phyloP scores from a whole-genome alignment of 2,888 invertebrate species.

The Zootermopsis nevadensis region DNA sequence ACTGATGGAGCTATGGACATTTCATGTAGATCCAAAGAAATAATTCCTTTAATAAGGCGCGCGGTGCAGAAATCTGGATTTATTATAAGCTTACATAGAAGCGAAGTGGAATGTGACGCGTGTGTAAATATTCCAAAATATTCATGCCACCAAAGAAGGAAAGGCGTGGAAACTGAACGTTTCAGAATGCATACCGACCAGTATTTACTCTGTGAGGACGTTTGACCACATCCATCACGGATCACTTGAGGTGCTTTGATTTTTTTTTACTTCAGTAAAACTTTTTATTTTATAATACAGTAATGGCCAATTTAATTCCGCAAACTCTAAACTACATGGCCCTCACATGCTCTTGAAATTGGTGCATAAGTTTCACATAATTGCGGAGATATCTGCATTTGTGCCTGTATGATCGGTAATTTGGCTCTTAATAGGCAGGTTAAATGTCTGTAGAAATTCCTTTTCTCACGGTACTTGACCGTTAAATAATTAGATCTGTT shows the following conservation, averaged over 20 bases:
- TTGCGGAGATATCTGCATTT: neutral
- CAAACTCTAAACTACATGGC: neutral
- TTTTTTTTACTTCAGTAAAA: neutral
- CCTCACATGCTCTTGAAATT: neutral
- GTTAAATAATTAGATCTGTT: slow-evolving; percentile 38
- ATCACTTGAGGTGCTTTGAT: neutral
- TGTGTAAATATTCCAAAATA: too few species aligned
- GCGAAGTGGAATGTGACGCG: too few species aligned
- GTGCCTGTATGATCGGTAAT: neutral
- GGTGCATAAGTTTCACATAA: neutral
- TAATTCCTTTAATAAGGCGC: too few species aligned
- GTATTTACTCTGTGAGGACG: too few species aligned
- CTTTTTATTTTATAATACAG: neutral
- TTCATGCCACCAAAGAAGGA: too few species aligned
- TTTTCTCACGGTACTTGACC: slow-evolving; percentile 27
- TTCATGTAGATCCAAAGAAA: too few species aligned
- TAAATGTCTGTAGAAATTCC: slow-evolving; percentile 25
- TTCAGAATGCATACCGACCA: too few species aligned
- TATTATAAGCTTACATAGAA: too few species aligned
- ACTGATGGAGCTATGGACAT: too few species aligned
- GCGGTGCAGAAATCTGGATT: too few species aligned
- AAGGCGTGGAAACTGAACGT: too few species aligned
- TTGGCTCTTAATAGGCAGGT: neutral
- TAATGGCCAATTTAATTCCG: neutral
- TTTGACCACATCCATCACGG: neutral